These are phyloP conservation scores for pig (Sus scrofa) DNA, from an alignment of 2,113 vertebrate genomes.

Conservation along the genomic window DNA sequence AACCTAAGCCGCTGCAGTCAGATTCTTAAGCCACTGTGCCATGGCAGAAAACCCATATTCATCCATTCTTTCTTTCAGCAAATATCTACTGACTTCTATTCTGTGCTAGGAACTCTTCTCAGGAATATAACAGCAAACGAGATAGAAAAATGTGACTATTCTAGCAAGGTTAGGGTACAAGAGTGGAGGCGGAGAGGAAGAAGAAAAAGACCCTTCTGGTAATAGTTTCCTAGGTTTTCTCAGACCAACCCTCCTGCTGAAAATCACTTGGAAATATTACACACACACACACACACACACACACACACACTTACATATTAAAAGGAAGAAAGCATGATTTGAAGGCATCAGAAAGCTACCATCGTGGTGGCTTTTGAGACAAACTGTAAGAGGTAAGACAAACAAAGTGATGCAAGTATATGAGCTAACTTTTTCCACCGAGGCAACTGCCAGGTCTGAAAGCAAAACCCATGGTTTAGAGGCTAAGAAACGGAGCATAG, in stretches of 20 bases:
- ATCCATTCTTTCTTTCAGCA: constrained; percentile 20
- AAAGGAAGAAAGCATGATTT: neutral
- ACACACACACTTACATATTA: too few relatives aligned
- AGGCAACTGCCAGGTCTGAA: neutral
- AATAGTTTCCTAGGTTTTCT: neutral
- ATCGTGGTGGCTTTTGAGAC: neutral
- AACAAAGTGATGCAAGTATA: neutral
- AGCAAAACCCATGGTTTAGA: neutral
- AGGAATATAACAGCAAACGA: neutral
- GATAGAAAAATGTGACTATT: neutral
- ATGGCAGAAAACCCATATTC: neutral
- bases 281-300: neutral
- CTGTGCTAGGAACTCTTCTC: neutral
- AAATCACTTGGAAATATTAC: neutral
- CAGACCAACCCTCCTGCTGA: neutral
- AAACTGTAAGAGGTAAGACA: constrained; percentile 26
- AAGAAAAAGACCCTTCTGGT: neutral
- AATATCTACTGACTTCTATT: neutral
- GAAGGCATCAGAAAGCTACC: neutral
- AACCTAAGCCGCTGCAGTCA: too few relatives aligned
- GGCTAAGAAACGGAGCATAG: neutral
- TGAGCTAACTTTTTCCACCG: neutral
- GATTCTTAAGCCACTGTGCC: too few relatives aligned
- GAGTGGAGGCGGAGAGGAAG: neutral
- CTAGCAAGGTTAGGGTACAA: neutral